These are phyloP conservation scores for Pseudochaenichthys georgianus DNA, from an alignment of 2,797 vertebrate species.

Conservation along the genomic window DNA sequence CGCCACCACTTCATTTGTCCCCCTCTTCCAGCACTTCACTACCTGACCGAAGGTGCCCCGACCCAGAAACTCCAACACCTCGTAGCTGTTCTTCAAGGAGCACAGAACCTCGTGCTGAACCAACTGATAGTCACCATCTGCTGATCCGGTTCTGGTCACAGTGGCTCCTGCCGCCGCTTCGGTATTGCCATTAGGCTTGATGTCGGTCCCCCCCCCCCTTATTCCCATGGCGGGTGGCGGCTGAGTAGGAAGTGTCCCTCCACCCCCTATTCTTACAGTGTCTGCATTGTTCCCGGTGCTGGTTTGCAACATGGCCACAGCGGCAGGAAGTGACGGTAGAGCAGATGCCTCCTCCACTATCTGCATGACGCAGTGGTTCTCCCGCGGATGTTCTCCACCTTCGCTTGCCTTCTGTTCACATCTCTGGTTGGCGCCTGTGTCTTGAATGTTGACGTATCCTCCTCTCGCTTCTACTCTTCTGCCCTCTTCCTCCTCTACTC, in stretches of 20 bases:
- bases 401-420: constrained; percentile 93
- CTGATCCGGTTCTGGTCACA: constrained; percentile 74
- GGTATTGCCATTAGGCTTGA: constrained; percentile 43
- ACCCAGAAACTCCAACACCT: constrained; percentile 96
- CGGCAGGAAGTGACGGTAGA: constrained; percentile 87
- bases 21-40: constrained; percentile 98
- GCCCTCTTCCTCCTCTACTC: constrained; percentile 49
- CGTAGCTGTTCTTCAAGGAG: constrained; percentile 95
- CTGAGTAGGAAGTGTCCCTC: constrained; percentile 82
- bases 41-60: constrained; percentile 97
- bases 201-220: constrained; percentile 42
- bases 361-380: constrained; percentile 90
- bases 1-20: constrained; percentile 94
- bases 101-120: constrained; percentile 96
- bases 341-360: constrained; percentile 94
- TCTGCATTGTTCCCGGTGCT: constrained; percentile 87
- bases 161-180: constrained; percentile 63
- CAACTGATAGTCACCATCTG: constrained; percentile 95
- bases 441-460: constrained; percentile 77
- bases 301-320: constrained; percentile 94
- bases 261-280: constrained; percentile 64
- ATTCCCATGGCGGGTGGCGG: constrained; percentile 45
- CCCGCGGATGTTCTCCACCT: constrained; percentile 82
- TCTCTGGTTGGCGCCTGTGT: constrained; percentile 83
- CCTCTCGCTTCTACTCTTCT: constrained; percentile 54